Evolutionary conservation across 2,888 invertebrate species (phyloP), one percentile per base, ranked within the genome.

Genomic region (Crioceris asparagi): DNA sequence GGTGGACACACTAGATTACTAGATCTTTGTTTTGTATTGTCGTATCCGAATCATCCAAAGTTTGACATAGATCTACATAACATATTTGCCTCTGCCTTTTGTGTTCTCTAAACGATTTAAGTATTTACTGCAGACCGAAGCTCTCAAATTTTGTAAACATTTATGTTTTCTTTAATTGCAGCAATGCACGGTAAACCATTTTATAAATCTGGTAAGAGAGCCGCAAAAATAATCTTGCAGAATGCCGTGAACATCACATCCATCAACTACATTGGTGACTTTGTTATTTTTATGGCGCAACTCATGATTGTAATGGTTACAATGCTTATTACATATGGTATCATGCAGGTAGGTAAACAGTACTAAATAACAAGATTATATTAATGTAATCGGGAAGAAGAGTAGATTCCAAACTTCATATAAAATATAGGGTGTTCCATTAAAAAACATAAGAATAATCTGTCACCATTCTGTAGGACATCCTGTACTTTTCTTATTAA

Each of bases 171-270:
- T 33, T 37, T 12, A 14, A 26, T 51, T 54, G 40, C 39, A 54
- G 57, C 54, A 3, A 50, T 57, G 45, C 57, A 57, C 21, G 54
- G 54, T n/a, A 46, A 52, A 40, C 44, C 54, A 1, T 56, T 55
- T 36, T 48, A 48, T 26, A 49, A 48, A 40, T 55, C 55, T 17
- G 55, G 55, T 8, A 51, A 50, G 33, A 45, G 56, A 25, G 57
- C 55, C 1, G 51, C 53, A 12, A 48, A 48, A 31, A 46, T 57
- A 14, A 44, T 57, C 5, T 35, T 53, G 11, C 41, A 52, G 11
- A 55, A 57, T 36, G 45, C 45, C 1, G 41, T 45, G 2, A 51
- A 51, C 32, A 45, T 55, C 17, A 43, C 51, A 4, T 50, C 51
- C 1, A 33, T 57, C 1, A 56, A 54, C 35, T 53, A 34, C 21